Base-by-base conservation (phyloP, 2,888 invertebrate genomes). In the Apotomis capreana region DNA sequence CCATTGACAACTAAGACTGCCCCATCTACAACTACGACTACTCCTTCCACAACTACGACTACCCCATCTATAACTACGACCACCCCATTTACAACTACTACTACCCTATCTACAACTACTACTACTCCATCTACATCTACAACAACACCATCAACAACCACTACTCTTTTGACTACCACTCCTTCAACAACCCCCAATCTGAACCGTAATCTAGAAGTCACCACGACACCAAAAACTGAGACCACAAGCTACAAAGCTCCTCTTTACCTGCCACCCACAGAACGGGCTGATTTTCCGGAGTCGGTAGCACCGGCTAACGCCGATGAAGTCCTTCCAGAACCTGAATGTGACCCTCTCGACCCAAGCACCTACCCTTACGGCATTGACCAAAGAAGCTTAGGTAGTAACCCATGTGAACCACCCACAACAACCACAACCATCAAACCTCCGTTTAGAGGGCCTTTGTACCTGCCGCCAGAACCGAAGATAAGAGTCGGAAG, bases 281-380 rank as follows among this genome's bases (percentile, higher is more conserved):
- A 51, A 36, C 0, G 5, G 6, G 26, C 26, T 15, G 15, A 15
- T 15, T 1, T 15, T 15, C 46, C 46, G 0, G 8, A 6, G 0
- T 1, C 26, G n/a, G n/a, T n/a, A n/a, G n/a, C n/a, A 44, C 54
- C 68, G 8, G 60, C 60, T 3, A 9, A 26, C 26, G 61, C 49
- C 0, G n/a, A 12, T 0, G 0, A 1, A 36, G 61, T 61, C 3
- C 61, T n/a, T 0, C 12, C 12, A 49, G 61, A 61, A 6, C 61
- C 61, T 3, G 49, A 49, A 49, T 61, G 61, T 49, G 61, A 61
- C 10, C 61, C 61, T n/a, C 10, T 61, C 26, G 61, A 61, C 36
- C 61, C 61, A 0, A 61, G 49, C 8, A 49, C 61, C 36, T 61
- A 49, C 26, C 61, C 61, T 3, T 46, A 44, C 5, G 49, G 49